phyloP scores from a whole-genome alignment of 2,797 vertebrate species.

The Sciaenops ocellatus region DNA sequence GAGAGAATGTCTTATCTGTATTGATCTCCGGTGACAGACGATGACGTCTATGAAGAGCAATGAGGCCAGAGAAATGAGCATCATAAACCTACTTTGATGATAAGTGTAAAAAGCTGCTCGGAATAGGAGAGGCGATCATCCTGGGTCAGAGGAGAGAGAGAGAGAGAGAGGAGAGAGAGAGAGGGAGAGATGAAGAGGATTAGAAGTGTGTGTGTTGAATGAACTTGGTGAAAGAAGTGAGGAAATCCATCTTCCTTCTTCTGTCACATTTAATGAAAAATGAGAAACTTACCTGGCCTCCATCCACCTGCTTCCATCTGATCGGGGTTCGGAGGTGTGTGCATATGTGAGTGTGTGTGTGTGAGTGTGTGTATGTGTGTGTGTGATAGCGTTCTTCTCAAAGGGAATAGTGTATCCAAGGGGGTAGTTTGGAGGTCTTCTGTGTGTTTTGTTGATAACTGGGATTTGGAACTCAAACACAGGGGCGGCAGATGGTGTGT shows the following conservation, averaged over 20 bases:
- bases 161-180: neutral
- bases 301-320: conserved; percentile 60
- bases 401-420: conserved; percentile 58
- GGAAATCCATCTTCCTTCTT: conserved; percentile 64
- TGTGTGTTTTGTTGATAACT: conserved; percentile 85
- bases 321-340: conserved; percentile 45
- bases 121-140: conserved; percentile 32
- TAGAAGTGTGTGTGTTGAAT: conserved; percentile 54
- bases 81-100: conserved; percentile 73
- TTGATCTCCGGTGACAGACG: conserved; percentile 68
- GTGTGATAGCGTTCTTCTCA: conserved; percentile 46
- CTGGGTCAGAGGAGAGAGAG: conserved; percentile 16
- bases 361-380: neutral
- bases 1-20: conserved; percentile 56
- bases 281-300: conserved; percentile 57
- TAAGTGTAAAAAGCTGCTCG: conserved; percentile 54
- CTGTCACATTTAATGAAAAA: conserved; percentile 68
- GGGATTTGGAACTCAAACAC: conserved; percentile 85
- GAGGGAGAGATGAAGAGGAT: conserved; percentile 29
- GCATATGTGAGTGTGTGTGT: conserved; percentile 29
- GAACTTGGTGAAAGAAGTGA: conserved; percentile 55
- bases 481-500: conserved; percentile 84
- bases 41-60: conserved; percentile 73
- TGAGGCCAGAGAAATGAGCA: conserved; percentile 65
- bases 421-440: conserved; percentile 75